Evolutionary conservation across 2,113 vertebrate species (phyloP).

Genomic region (Otis tarda): DNA sequence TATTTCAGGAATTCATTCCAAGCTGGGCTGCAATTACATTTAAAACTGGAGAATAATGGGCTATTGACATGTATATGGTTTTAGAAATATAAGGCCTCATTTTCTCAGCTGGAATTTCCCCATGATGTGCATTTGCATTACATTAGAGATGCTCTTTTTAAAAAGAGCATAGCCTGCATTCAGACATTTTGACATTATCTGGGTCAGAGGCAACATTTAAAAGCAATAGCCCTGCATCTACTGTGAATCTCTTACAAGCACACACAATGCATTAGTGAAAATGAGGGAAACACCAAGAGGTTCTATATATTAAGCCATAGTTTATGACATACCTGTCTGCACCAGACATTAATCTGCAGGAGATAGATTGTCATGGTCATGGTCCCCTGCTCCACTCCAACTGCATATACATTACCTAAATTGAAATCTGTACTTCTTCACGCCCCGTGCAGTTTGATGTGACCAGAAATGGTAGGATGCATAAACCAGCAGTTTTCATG

Average conservation of each 20-base stretch:
- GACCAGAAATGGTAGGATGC: conserved; percentile 52
- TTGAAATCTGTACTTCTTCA: conserved; percentile 74
- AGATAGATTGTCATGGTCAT: conserved; percentile 74
- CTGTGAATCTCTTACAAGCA: conserved; percentile 57
- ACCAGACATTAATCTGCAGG: conserved; percentile 75
- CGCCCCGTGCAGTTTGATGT: conserved; percentile 54
- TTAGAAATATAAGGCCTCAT: conserved; percentile 81
- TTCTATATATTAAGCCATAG: conserved; percentile 62
- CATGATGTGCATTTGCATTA: conserved; percentile 80
- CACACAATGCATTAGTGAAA: conserved; percentile 67
- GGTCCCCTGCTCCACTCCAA: conserved; percentile 66
- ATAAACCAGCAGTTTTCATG: conserved; percentile 53
- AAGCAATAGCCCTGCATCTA: conserved; percentile 68
- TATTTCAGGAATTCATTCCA: conserved; percentile 79
- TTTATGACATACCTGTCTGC: conserved; percentile 77
- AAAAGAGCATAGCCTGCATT: conserved; percentile 67
- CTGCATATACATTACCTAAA: conserved; percentile 73
- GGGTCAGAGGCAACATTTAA: conserved; percentile 79
- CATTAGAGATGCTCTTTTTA: conserved; percentile 79
- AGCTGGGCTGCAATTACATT: conserved; percentile 77
- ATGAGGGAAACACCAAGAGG: conserved; percentile 18
- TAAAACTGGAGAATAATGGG: conserved; percentile 81
- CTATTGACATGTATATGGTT: conserved; percentile 84
- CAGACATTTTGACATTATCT: conserved; percentile 80
- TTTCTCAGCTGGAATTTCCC: conserved; percentile 84